Conservation (phyloP, 2,113 vertebrate genomes). For the Rhineura floridana region DNA sequence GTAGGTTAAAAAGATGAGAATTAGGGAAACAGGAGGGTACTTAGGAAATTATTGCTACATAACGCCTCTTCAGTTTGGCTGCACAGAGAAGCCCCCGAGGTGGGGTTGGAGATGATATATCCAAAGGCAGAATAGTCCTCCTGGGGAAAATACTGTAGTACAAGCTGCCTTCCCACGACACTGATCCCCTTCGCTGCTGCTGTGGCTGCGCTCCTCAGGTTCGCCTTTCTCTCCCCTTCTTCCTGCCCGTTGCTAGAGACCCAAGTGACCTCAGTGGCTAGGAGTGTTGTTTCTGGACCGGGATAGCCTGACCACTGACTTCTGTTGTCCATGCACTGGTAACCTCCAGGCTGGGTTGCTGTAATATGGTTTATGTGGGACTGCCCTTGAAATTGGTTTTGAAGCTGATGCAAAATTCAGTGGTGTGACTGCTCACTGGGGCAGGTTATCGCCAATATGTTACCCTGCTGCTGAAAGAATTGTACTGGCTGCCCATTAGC, state of each 20-base stretch:
- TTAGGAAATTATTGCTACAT: not conserved
- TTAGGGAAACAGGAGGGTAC: slow-evolving; percentile 27
- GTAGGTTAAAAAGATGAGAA: slow-evolving; percentile 47
- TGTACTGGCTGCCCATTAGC: no score
- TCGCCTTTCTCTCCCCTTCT: slow-evolving; percentile 1
- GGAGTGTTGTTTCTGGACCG: no score
- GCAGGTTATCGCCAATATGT: no score
- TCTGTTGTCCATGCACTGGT: no score
- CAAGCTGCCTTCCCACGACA: not conserved
- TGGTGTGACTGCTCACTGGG: no score
- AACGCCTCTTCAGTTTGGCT: not conserved
- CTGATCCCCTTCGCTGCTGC: not conserved
- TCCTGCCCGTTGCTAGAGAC: not conserved
- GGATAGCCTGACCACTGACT: no score
- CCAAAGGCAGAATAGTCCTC: not conserved
- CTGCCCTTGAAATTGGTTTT: no score
- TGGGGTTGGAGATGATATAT: not conserved
- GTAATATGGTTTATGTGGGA: no score
- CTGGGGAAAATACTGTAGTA: not conserved
- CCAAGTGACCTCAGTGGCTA: no score
- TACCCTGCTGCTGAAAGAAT: no score
- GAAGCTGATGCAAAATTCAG: no score
- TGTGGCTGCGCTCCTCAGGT: not conserved
- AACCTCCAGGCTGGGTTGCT: no score
- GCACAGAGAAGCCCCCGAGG: not conserved